phyloP scores from a whole-genome alignment of 2,113 vertebrate species.

The Chamaetylas fuelleborni region DNA sequence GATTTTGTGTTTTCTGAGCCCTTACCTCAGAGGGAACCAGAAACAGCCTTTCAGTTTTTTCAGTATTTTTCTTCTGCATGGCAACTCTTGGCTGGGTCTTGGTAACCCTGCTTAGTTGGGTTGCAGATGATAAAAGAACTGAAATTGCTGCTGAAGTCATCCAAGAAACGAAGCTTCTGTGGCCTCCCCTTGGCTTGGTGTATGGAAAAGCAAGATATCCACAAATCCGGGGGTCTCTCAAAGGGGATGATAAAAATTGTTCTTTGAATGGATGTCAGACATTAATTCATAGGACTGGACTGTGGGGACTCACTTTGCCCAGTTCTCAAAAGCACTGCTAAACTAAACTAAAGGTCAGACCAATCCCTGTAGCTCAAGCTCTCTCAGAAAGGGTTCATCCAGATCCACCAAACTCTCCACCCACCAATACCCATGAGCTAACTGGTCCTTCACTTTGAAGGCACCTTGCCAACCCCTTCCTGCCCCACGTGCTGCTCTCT shows the following conservation, averaged over 20 bases:
- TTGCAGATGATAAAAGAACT: background rate
- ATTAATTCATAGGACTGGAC: background rate
- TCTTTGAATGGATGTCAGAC: background rate
- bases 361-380: background rate
- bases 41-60: background rate
- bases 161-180: background rate
- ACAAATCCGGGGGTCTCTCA: background rate
- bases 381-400: background rate
- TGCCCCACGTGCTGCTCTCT: rapidly evolving
- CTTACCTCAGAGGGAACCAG: background rate
- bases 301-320: background rate
- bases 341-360: background rate
- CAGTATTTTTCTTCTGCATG: background rate
- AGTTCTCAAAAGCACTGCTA: background rate
- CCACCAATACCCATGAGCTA: background rate
- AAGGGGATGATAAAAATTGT: background rate
- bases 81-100: background rate
- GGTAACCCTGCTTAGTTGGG: background rate
- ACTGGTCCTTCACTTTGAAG: background rate
- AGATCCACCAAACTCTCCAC: background rate
- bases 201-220: background rate
- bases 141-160: background rate
- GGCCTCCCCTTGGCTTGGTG: background rate
- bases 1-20: background rate
- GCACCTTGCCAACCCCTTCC: background rate